A percentile compares a stretch with the other conserved stretches of the same genome.
These are phyloP conservation scores for Aphaenogaster floridana DNA, from an alignment of 1,140 invertebrate genomes.

Conservation along the genomic window DNA sequence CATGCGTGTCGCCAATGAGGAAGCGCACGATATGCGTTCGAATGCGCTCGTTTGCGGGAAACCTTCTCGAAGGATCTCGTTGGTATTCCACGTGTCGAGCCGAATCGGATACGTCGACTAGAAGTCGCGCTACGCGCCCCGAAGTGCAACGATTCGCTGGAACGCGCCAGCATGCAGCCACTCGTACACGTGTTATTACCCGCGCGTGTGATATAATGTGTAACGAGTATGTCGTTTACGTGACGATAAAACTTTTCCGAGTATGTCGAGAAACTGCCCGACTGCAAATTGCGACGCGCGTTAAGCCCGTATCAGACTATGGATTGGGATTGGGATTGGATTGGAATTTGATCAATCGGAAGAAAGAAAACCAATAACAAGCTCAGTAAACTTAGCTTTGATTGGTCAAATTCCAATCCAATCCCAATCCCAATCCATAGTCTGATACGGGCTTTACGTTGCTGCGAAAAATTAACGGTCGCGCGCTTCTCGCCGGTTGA, in stretches of 20 bases:
- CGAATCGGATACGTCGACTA: constrained; percentile 11
- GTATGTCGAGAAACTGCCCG: background rate
- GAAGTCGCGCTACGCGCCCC: background rate
- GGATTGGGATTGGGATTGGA: too few relatives aligned
- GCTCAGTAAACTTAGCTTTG: too few relatives aligned
- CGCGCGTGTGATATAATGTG: constrained; percentile 17
- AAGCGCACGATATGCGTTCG: constrained; percentile 38
- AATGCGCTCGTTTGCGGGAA: constrained; percentile 34
- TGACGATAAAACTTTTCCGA: constrained; percentile 12
- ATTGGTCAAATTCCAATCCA: too few relatives aligned
- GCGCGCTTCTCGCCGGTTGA: constrained; percentile 21
- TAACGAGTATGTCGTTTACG: constrained; percentile 10
- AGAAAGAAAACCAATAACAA: too few relatives aligned
- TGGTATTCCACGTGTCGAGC: constrained; percentile 14
- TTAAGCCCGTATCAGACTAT: background rate
- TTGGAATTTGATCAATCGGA: too few relatives aligned
- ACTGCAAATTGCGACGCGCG: background rate
- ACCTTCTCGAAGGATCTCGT: constrained; percentile 49
- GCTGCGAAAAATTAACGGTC: constrained; percentile 33
- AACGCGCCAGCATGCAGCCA: background rate
- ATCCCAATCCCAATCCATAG: too few relatives aligned
- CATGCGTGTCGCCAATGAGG: constrained; percentile 23
- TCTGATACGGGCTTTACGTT: background rate
- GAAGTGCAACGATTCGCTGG: background rate
- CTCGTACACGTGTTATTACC: constrained; percentile 7